Conservation (phyloP, 2,888 invertebrate species). For the Lycia hirtaria region DNA sequence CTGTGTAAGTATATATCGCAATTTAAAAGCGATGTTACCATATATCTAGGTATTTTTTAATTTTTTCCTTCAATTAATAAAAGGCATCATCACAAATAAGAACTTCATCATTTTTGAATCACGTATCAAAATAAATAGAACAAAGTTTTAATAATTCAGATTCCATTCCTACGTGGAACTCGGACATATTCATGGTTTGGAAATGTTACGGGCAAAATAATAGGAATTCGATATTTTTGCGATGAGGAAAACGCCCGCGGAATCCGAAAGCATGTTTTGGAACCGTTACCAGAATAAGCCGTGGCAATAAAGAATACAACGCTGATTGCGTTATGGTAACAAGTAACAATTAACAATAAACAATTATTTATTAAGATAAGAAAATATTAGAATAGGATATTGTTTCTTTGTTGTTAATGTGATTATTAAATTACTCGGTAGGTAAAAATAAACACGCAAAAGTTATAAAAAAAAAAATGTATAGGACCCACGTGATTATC, state of each 20-base stretch:
- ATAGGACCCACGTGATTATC: neutral
- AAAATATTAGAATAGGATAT: neutral
- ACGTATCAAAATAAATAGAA: no score
- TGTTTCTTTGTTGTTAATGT: neutral
- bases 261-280: slow-evolving; percentile 23
- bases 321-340: slow-evolving; percentile 11
- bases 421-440: neutral
- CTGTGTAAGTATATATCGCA: no score
- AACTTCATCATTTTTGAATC: no score
- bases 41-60: no score
- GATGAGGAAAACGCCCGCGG: slow-evolving; percentile 24
- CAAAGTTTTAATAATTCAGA: no score
- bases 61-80: no score
- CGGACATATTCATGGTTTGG: slow-evolving; percentile 19
- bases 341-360: neutral
- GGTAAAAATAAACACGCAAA: neutral
- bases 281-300: slow-evolving; percentile 14
- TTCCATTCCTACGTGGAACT: neutral
- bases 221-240: slow-evolving; percentile 27
- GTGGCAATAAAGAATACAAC: slow-evolving; percentile 18
- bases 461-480: no score
- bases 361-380: slow-evolving; percentile 5
- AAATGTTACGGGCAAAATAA: slow-evolving; percentile 23
- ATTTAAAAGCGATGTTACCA: no score
- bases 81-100: no score